Evolutionary conservation across 2,113 vertebrate genomes (phyloP), one percentile per base, ranked within the genome.

Genomic region (Cyprinodon brontotheroides): DNA sequence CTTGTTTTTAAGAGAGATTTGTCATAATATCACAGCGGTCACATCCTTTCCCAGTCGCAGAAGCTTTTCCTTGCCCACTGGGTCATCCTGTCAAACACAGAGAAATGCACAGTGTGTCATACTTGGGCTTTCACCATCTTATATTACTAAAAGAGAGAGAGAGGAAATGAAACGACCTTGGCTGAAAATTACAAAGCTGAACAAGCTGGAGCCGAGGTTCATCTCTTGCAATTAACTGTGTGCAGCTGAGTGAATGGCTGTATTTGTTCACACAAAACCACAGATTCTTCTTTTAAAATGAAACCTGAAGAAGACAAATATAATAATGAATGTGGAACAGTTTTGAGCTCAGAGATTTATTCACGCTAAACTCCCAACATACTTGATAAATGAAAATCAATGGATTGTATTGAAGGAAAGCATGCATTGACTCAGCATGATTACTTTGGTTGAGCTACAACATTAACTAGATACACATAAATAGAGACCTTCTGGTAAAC

Each of bases 1-100:
- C 86, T 87, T 85, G 86, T 91, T 91, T 57, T 68, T 86, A 78
- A 88, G 83, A 89, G 82, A 90, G 82, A 91, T 92, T 91, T 91
- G 89, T 92, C 87, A 92, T 91, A 91, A 91, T 91, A 91, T 79
- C 67, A 63, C 79, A 78, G 67, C 47, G 77, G 81, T 84, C 86
- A 86, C 81, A 87, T 82, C 80, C 80, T 75, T 83, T 77, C 81
- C 79, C 41, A 53, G 88, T 78, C 47, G 77, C 61, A 59, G 86
- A 68, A 85, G 83, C 87, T 80, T 83, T 84, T 75, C 79, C 81
- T 80, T 63, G 80, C 89, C 86, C 88, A 87, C 80, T 83, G 90
- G 89, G 86, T 88, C 89, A 80, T 77, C 85, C 87, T 91, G 91
- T 91, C 91, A 91, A 80, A 89, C 81, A 83, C 61, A 41, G 80